phyloP scores from a whole-genome alignment of 2,113 vertebrate species.

The Tonatia bakeri region DNA sequence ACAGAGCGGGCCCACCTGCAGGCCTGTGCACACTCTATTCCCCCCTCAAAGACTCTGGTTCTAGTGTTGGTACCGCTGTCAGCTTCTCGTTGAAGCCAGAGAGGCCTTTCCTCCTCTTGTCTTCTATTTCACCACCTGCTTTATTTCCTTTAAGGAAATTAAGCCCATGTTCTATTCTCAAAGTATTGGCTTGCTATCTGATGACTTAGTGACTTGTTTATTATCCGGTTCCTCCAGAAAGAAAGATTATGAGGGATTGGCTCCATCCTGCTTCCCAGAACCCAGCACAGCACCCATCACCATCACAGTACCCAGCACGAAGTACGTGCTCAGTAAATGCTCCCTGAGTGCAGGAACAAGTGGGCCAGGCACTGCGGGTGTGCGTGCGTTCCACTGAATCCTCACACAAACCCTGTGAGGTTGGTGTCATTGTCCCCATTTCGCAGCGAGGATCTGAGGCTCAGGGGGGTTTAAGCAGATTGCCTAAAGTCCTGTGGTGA shows the following conservation, averaged over 20 bases:
- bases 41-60: not conserved
- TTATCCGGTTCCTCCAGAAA: not conserved
- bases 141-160: not conserved
- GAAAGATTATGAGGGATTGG: not conserved
- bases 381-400: rapidly evolving
- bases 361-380: rapidly evolving
- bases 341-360: rapidly evolving
- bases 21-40: not conserved
- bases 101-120: not conserved
- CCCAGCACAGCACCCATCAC: not conserved
- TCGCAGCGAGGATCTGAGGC: not conserved
- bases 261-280: not conserved
- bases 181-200: not conserved
- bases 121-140: not conserved
- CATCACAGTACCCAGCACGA: not conserved
- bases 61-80: rapidly evolving
- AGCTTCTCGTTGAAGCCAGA: not conserved
- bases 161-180: not conserved
- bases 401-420: not conserved
- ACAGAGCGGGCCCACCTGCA: rapidly evolving
- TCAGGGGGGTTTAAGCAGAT: not conserved
- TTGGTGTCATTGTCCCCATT: not conserved
- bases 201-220: not conserved
- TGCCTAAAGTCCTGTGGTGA: not conserved
- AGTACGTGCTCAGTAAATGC: rapidly evolving